Percentiles rank a stretch among this genome's conserved stretches.
phyloP scores from a whole-genome alignment of 2,797 vertebrate species.

The Ceryle rudis region DNA sequence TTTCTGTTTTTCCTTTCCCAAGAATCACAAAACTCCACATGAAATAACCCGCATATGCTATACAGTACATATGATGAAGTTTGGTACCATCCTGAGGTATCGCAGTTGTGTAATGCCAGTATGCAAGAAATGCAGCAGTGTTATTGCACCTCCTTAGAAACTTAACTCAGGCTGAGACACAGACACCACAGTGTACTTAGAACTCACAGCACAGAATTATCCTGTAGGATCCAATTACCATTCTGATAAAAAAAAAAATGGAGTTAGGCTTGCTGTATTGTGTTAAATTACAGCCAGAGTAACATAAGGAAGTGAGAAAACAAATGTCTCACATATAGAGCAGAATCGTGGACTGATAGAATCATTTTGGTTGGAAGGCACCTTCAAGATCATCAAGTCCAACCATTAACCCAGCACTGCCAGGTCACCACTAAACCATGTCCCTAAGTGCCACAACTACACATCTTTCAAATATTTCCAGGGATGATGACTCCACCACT shows the following conservation, averaged over 20 bases:
- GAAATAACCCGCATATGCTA: fast-evolving
- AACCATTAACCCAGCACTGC: not conserved
- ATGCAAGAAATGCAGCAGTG: not conserved
- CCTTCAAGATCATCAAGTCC: not conserved
- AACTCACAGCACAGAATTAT: not conserved
- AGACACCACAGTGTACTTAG: not conserved
- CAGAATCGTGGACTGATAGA: not conserved
- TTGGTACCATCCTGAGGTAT: not conserved
- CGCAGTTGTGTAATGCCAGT: not conserved
- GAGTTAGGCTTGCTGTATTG: not conserved
- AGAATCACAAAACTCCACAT: not conserved
- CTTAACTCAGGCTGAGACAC: not conserved
- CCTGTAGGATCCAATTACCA: not conserved
- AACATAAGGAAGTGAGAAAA: constrained; percentile 24
- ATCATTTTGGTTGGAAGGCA: not conserved
- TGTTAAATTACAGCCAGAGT: not conserved
- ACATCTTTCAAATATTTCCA: not conserved
- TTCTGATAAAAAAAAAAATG: not conserved
- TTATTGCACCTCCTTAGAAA: not conserved
- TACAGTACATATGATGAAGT: not conserved
- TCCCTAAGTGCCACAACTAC: not conserved
- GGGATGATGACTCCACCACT: not conserved
- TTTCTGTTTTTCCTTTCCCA: not conserved
- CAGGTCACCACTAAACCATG: not conserved
- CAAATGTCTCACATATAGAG: not conserved